Conservation (phyloP, 2,797 vertebrate genomes). For the Gambelia wislizenii region DNA sequence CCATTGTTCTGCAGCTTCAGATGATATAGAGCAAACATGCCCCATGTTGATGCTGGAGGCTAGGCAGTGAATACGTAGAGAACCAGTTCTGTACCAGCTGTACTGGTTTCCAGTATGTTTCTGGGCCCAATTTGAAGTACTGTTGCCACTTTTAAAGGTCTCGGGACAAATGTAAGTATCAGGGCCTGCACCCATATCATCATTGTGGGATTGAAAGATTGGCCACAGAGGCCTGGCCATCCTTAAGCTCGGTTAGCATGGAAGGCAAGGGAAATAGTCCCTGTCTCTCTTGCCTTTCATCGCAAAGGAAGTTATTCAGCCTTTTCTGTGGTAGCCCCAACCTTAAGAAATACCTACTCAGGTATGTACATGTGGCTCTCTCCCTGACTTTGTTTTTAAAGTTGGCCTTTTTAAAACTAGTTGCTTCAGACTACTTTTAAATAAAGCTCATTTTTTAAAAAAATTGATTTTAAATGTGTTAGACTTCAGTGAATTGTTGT, state of each 20-base stretch:
- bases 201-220: not conserved
- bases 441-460: no score
- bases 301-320: no score
- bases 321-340: not conserved
- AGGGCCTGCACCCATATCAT: no score
- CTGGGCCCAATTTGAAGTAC: no score
- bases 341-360: not conserved
- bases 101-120: no score
- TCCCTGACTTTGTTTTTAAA: not conserved
- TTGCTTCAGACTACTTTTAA: no score
- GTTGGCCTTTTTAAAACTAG: no score
- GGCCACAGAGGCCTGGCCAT: not conserved
- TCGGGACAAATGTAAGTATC: not conserved
- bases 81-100: not conserved
- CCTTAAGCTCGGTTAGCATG: not conserved
- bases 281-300: no score
- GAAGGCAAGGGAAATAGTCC: not conserved
- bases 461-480: no score
- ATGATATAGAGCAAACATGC: not conserved
- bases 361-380: not conserved
- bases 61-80: not conserved
- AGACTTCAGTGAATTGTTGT: no score
- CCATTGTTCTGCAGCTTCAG: not conserved
- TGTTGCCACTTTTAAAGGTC: not conserved
- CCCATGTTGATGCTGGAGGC: not conserved